Evolutionary conservation across 2,113 vertebrate genomes (phyloP).

Genomic region (Urocolius indicus): DNA sequence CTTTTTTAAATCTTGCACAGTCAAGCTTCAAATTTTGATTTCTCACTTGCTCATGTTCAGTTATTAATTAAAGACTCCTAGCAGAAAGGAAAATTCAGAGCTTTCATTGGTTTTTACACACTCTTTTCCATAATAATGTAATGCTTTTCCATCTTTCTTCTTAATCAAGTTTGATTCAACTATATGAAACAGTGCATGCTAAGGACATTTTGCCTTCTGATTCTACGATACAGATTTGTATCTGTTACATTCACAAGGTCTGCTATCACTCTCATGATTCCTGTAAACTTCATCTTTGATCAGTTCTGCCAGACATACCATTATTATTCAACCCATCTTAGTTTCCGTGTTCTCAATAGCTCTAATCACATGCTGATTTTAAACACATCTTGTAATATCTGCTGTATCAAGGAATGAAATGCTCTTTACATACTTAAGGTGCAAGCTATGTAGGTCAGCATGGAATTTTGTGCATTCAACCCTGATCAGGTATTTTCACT

Average conservation of each 20-base stretch:
- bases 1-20: background rate
- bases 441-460: background rate
- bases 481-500: background rate
- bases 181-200: background rate
- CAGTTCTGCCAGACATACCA: background rate
- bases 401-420: background rate
- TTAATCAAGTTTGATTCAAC: background rate
- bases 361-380: background rate
- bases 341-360: background rate
- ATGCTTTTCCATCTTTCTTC: background rate
- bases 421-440: background rate
- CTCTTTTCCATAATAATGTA: background rate
- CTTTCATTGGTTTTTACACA: background rate
- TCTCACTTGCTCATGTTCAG: background rate
- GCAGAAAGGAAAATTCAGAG: background rate
- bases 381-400: background rate
- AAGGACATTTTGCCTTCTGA: background rate
- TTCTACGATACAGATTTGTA: background rate
- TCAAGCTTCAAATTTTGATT: background rate
- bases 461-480: background rate
- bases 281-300: conserved; percentile 41
- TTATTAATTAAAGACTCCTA: background rate
- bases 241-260: background rate
- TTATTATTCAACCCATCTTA: conserved; percentile 14
- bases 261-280: background rate